These are phyloP conservation scores for Eueremaeus valkanovi DNA, from an alignment of 2,888 invertebrate genomes.

Conservation along the genomic window DNA sequence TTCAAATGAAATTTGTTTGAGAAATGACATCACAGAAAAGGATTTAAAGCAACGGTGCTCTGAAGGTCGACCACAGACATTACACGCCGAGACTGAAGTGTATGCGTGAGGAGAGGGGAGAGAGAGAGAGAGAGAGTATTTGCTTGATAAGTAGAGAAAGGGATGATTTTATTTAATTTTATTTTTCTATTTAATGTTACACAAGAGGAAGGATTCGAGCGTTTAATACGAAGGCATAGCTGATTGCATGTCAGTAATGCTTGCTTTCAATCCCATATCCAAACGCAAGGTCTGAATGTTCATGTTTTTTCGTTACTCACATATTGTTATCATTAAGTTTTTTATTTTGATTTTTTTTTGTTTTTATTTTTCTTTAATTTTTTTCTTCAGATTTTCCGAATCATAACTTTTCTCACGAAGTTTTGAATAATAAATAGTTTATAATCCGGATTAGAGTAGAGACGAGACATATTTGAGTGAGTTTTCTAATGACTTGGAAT, in stretches of 20 bases:
- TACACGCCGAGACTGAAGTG: background rate
- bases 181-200: conserved; percentile 9
- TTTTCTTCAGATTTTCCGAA: conserved; percentile 26
- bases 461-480: background rate
- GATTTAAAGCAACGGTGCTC: conserved; percentile 13
- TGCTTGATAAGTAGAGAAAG: background rate
- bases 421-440: conserved; percentile 23
- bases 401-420: conserved; percentile 25
- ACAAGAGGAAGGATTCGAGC: conserved; percentile 11
- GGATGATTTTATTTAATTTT: conserved; percentile 15
- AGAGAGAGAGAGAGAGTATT: background rate
- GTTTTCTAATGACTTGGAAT: background rate
- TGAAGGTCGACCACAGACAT: conserved; percentile 9
- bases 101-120: background rate
- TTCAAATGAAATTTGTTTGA: background rate
- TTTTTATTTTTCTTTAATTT: conserved; percentile 21
- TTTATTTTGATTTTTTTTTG: too few relatives aligned
- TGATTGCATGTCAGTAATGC: conserved; percentile 19
- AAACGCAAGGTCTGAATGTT: conserved; percentile 28
- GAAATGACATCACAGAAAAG: conserved; percentile 1
- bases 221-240: background rate
- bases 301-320: conserved; percentile 24
- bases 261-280: conserved; percentile 15
- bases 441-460: conserved; percentile 28
- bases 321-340: conserved; percentile 13